A percentile compares a stretch with the other conserved stretches of the same genome.
These are phyloP conservation scores for Tragelaphus eurycerus DNA, from an alignment of 2,797 vertebrate species.

Conservation along the genomic window DNA sequence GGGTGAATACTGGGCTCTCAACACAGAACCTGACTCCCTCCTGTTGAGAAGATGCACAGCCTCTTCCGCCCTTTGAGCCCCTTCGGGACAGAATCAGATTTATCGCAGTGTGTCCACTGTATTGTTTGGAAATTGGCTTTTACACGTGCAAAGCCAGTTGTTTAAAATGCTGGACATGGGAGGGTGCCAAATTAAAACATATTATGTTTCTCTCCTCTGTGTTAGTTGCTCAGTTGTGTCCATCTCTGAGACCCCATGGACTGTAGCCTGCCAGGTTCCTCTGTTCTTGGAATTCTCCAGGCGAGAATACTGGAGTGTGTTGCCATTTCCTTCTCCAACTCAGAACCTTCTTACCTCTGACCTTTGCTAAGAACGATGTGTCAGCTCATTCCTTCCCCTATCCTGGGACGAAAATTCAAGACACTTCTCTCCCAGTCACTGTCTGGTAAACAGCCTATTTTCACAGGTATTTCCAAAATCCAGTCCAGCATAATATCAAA, in stretches of 20 bases:
- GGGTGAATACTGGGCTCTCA: neutral
- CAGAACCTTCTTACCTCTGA: neutral
- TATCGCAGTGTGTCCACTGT: neutral
- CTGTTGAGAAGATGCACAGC: neutral
- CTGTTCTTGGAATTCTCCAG: neutral
- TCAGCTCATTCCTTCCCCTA: neutral
- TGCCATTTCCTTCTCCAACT: neutral
- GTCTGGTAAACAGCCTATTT: neutral
- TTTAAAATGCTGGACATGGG: neutral
- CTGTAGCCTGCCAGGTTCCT: neutral
- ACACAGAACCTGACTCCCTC: fast-evolving
- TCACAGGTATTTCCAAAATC: neutral
- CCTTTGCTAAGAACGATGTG: neutral
- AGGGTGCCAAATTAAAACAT: neutral
- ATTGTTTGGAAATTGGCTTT: neutral
- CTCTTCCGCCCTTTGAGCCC: neutral
- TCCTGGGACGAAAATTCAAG: neutral
- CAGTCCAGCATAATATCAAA: neutral
- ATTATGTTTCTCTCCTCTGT: neutral
- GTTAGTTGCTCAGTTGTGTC: neutral
- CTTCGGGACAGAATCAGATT: neutral
- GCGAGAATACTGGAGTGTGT: neutral
- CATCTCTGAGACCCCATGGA: neutral
- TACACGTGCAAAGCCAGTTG: neutral
- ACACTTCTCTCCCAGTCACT: neutral